Conservation (phyloP, 1,140 invertebrate genomes). For the Babylonia areolata region DNA sequence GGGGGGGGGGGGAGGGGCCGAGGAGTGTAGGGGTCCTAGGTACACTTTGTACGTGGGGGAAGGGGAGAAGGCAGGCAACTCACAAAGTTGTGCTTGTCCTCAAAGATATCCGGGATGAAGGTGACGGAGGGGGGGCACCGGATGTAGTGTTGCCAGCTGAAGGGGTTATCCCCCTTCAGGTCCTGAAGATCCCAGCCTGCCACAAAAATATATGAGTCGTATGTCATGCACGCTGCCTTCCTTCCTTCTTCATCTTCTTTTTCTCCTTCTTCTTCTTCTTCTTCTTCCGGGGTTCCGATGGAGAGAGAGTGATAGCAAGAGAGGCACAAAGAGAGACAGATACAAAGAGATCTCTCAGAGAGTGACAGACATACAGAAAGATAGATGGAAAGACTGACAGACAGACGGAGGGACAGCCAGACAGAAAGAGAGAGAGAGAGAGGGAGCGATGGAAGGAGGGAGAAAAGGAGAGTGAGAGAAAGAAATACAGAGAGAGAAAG, state of each 20-base stretch:
- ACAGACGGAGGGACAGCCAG: neutral
- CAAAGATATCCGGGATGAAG: no score
- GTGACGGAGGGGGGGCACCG: neutral
- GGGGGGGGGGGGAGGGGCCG: neutral
- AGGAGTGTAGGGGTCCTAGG: neutral
- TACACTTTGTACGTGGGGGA: no score
- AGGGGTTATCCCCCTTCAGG: neutral
- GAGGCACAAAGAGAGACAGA: neutral
- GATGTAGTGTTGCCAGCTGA: conserved; percentile 2
- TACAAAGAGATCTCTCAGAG: neutral
- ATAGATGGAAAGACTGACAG: neutral
- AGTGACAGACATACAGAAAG: neutral
- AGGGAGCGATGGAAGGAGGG: neutral
- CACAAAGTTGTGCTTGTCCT: no score
- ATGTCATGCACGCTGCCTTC: no score
- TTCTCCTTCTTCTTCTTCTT: no score
- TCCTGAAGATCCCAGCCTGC: neutral
- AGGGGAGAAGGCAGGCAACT: no score
- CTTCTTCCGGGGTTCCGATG: no score
- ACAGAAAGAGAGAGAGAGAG: neutral
- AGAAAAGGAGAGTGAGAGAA: neutral
- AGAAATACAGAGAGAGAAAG: no score
- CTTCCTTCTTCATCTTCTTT: no score
- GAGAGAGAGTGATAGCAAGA: no score
- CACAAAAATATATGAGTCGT: no score